Evolutionary conservation across 1,140 invertebrate species (phyloP), one percentile per base, ranked within the genome.

Genomic region (Diorhabda elongata): DNA sequence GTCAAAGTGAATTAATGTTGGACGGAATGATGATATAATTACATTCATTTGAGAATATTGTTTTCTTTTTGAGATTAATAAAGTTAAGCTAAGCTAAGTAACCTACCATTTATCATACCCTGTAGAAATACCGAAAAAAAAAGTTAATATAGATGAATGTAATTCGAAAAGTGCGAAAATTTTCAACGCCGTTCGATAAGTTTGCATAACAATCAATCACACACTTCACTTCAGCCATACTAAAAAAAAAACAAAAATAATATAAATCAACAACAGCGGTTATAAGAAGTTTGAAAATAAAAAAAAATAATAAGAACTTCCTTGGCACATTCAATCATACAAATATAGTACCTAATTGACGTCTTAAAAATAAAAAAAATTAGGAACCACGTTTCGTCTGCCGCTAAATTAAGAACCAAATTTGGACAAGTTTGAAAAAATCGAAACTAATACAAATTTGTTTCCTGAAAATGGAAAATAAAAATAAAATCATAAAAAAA

Each of bases 301-400:
- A 60, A 60, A n/a, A 63, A 26, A 26, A 26, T 26, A 26, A 26
- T 26, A 26, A 26, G 26, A 26, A 63, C 62, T 68, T 69, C 71
- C 67, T 76, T 76, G 75, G 75, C 75, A 76, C 75, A 64, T 73
- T 67, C 69, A 74, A 69, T 73, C 71, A 74, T 64, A 65, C 41
- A 52, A 63, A 63, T 43, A 66, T 66, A 68, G 67, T 70, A 58
- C 59, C 60, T 45, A 65, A 70, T 64, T 61, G 61, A 67, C 52
- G 42, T 41, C 65, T 60, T 69, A 64, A 56, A 71, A 71, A 66
- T 58, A 64, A 73, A 71, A 72, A 64, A 74, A 58, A 64, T 69
- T 78, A 78, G 76, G 76, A 78, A 78, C 76, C 75, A 76, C 75
- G 70, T 73, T 76, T 71, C 67, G 69, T 70, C 71, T 75, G 75